Evolutionary conservation across 1,140 invertebrate genomes (phyloP).

Genomic region (Brachionus plicatilis): DNA sequence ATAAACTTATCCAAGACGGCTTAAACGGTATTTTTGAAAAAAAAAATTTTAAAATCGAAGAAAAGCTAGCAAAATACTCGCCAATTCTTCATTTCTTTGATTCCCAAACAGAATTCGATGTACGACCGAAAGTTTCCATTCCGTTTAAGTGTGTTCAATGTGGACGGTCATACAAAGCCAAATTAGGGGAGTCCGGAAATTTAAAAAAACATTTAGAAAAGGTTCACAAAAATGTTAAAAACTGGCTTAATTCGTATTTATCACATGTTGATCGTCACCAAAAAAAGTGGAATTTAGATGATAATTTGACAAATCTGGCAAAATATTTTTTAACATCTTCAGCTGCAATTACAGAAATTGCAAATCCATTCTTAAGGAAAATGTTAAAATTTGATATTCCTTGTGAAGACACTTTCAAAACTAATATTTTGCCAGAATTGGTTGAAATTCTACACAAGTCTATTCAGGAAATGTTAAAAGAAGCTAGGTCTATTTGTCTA

Average conservation of each 20-base stretch:
- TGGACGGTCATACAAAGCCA: background rate
- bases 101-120: background rate
- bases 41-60: background rate
- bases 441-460: background rate
- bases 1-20: background rate
- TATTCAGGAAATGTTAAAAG: background rate
- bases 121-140: background rate
- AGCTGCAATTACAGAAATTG: background rate
- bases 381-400: slow-evolving; percentile 7
- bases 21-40: background rate
- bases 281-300: background rate
- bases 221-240: background rate
- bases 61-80: background rate
- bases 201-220: background rate
- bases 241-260: background rate
- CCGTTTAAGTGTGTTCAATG: background rate
- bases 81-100: background rate
- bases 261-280: background rate
- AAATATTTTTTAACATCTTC: background rate
- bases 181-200: background rate
- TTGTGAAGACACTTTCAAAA: background rate
- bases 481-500: background rate
- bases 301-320: background rate
- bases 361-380: background rate
- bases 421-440: background rate